Evolutionary conservation across 2,113 vertebrate genomes (phyloP).

Genomic region (Sylvia atricapilla): DNA sequence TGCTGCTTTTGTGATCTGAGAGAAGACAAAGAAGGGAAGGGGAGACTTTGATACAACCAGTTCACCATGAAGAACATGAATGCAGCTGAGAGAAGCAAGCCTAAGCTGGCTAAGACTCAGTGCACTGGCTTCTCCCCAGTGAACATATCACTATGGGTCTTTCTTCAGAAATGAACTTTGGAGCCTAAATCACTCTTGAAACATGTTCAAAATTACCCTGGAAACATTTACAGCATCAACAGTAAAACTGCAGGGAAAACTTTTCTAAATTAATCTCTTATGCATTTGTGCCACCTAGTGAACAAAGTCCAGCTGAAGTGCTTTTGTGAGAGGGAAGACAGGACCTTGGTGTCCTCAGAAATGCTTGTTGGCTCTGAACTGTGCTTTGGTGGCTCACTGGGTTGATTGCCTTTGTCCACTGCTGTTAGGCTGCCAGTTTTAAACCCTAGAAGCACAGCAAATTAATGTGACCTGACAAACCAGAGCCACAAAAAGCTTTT

Average conservation of each 20-base stretch:
- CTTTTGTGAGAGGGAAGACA: background rate
- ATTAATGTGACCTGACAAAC: background rate
- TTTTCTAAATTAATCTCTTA: background rate
- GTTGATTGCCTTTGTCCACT: background rate
- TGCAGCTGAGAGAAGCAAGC: background rate
- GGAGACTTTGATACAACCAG: background rate
- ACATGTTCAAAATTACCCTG: background rate
- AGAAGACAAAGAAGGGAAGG: background rate
- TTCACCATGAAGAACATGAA: background rate
- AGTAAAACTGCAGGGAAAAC: background rate
- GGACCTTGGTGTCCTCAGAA: background rate
- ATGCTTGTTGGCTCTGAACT: background rate
- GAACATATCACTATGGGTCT: background rate
- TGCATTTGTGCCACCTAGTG: conserved; percentile 65
- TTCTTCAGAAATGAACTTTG: background rate
- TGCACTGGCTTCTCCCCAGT: background rate
- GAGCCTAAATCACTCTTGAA: background rate
- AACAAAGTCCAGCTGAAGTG: background rate
- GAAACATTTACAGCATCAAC: background rate
- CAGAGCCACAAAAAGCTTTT: background rate
- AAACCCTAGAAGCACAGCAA: background rate
- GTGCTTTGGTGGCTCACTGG: background rate
- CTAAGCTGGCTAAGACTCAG: background rate
- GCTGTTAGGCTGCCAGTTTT: background rate
- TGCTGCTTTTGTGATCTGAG: background rate